Evolutionary conservation across 2,113 vertebrate species (phyloP), one percentile per base, ranked within the genome.

Genomic region (Cyanoliseus patagonus): DNA sequence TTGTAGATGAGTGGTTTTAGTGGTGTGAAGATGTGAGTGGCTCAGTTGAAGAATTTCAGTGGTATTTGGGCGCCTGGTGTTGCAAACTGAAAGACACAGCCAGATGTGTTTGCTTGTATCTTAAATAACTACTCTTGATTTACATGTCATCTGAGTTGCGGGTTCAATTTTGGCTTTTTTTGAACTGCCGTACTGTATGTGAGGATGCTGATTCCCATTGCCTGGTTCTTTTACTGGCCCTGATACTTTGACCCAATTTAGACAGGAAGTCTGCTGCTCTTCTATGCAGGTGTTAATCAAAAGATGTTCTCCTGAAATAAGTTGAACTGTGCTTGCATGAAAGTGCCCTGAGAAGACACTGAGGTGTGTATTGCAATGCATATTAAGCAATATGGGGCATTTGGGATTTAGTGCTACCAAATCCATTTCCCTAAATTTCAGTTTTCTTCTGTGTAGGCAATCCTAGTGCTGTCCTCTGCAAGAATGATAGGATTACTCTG

Each of bases 401-500:
- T 53, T 74, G 18, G 64, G 64, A 68, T 69, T 51, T 35, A n/a
- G 37, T 67, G 18, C 64, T 90, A 24, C 62, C 16, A 63, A 66
- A 67, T 42, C 7, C 1, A 46, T 46, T 74, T 51, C 37, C 61
- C 57, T 53, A 63, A 47, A 87, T 78, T 64, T 84, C n/a, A 28
- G 74, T 51, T 88, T 85, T 79, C 57, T 94, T 57, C 68, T 89
- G 49, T 59, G 53, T 88, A 88, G 46, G 75, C 84, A 95, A 84
- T 91, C 62, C 72, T 35, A 49, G 67, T 23, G 10, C 16, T 87
- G 74, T 92, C 77, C 82, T 96, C 80, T 93, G 18, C 10, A 37
- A 92, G 88, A 86, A 95, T 97, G 95, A 98, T 97, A 90, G 96
- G 97, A 98, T 98, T 98, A 98, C 80, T 92, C 63, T 30, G 28